Evolutionary conservation across 2,797 vertebrate genomes (phyloP), one percentile per base, ranked within the genome.

Genomic region (Cyclura pinguis): DNA sequence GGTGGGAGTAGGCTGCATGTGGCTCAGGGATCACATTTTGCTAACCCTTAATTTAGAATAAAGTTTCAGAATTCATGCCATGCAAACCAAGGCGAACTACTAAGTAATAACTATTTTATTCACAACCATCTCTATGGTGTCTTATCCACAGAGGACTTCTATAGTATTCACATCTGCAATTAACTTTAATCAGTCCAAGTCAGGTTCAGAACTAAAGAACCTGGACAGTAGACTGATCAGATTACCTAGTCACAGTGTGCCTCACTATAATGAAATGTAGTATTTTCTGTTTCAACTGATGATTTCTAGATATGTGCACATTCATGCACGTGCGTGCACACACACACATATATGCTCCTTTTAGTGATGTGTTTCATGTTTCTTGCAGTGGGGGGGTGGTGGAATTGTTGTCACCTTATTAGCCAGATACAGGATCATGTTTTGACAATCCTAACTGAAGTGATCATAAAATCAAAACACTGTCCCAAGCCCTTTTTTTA

Each of bases 151-250:
- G 67, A 84, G 38, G 5, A 16, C 35, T 42, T 42, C 16, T 62
- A 22, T 83, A 83, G 57, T 14, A 1, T 62, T 83, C 59, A 4
- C 81, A 20, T 82, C 9, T n/a, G 38, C 27, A 89, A 85, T 38
- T 84, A 93, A 91, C 90, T 91, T 6, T 5, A 92, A 88, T 85
- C 35, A 85, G 86, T 69, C 73, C 91, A 64, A 64, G 5, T 6
- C 62, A 16, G 6, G 22, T 64, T 64, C 22, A 64, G 7, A 64
- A 64, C 22, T 64, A 24, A 84, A 72, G 69, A 32, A 72, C 69
- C n/a, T 32, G 13, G 27, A 74, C n/a, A 74, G 5, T 16, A 74
- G n/a, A 74, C 72, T 38, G 72, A 35, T n/a, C n/a, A 74, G 72
- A 18, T 20, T 18, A 18, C 14, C 5, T 74, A 20, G n/a, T 74